A percentile compares a stretch with the other conserved stretches of the same genome.
phyloP scores from a whole-genome alignment of 1,140 invertebrate genomes.

The Drosophila nigrodunni region DNA sequence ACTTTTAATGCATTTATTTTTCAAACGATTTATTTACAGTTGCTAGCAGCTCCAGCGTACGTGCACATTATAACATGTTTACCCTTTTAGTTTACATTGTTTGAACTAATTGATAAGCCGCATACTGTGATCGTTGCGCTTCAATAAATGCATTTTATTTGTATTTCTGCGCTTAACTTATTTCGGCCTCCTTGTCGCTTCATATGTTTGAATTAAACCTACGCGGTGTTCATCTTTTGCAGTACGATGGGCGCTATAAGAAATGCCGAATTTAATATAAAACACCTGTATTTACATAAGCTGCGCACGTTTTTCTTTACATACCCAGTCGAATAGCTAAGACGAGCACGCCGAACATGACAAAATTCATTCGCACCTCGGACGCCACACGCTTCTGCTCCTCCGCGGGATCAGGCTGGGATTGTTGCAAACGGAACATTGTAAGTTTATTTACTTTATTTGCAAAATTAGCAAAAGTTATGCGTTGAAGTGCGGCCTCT shows the following conservation, averaged over 20 bases:
- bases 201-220: constrained; percentile 15
- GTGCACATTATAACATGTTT: constrained; percentile 4
- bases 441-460: constrained; percentile 16
- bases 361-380: constrained; percentile 74
- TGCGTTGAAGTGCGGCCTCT: not conserved
- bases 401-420: constrained; percentile 81
- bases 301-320: constrained; percentile 14
- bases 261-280: constrained; percentile 10
- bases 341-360: constrained; percentile 66
- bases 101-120: constrained; percentile 12
- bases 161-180: not conserved
- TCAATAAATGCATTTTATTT: constrained; percentile 64
- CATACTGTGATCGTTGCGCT: constrained; percentile 39
- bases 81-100: constrained; percentile 2
- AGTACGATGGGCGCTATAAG: constrained; percentile 58
- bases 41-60: constrained; percentile 1
- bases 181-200: constrained; percentile 12
- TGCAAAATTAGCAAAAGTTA: constrained; percentile 1
- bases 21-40: constrained; percentile 32
- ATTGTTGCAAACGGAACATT: constrained; percentile 81
- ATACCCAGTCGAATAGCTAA: constrained; percentile 73
- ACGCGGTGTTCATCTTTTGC: constrained; percentile 62
- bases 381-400: constrained; percentile 72
- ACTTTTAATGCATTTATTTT: constrained; percentile 37
- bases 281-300: constrained; percentile 66